These are phyloP conservation scores for Chionodraco myersi DNA, from an alignment of 2,113 vertebrate genomes.

Conservation along the genomic window DNA sequence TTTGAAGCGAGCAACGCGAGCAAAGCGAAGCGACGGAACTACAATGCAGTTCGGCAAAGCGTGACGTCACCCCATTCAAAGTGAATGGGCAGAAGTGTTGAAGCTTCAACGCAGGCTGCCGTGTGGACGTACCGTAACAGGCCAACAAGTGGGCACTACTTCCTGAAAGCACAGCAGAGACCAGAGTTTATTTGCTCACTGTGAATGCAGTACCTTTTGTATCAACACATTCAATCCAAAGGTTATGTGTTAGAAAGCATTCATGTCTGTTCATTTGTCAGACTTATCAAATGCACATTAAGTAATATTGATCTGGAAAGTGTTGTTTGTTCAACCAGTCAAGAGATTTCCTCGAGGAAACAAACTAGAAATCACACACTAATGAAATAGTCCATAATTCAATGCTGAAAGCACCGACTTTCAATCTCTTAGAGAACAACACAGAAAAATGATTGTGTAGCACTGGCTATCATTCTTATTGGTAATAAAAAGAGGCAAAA, in stretches of 20 bases:
- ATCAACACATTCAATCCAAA: slow-evolving; percentile 2
- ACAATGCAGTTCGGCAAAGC: too few species aligned
- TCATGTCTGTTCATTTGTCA: not conserved
- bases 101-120: too few species aligned
- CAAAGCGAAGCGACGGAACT: too few species aligned
- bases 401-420: not conserved
- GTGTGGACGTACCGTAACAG: not conserved
- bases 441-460: not conserved
- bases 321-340: slow-evolving; percentile 1
- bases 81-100: too few species aligned
- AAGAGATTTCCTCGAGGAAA: slow-evolving; percentile 3
- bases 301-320: slow-evolving; percentile 11
- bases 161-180: not conserved
- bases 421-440: not conserved
- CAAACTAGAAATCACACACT: not conserved
- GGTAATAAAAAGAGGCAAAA: not conserved
- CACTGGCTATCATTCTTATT: not conserved
- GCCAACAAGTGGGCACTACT: slow-evolving; percentile 45
- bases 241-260: not conserved
- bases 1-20: too few species aligned
- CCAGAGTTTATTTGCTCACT: not conserved
- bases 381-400: not conserved
- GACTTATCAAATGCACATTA: not conserved
- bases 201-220: slow-evolving; percentile 24
- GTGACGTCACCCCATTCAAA: too few species aligned